Conservation (phyloP, 1,140 invertebrate species). For the Trichogramma pretiosum region DNA sequence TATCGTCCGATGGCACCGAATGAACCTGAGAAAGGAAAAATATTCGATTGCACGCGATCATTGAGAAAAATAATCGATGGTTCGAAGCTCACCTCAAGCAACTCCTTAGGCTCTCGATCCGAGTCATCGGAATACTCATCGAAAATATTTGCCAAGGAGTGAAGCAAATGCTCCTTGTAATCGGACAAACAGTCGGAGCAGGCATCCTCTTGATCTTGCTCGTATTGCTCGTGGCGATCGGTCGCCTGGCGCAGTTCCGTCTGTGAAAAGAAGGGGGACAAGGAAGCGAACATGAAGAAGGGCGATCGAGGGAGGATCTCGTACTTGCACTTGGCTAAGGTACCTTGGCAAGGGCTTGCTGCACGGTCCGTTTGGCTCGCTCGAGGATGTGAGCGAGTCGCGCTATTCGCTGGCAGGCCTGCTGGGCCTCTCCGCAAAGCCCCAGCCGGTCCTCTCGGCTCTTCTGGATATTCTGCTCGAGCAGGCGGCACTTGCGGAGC, state of each 20-base stretch:
- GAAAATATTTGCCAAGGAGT: no score
- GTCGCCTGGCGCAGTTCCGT: neutral
- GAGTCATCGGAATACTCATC: no score
- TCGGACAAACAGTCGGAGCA: constrained; percentile 19
- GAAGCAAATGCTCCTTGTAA: constrained; percentile 29
- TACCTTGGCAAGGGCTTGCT: constrained; percentile 50
- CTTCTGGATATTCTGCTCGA: constrained; percentile 53
- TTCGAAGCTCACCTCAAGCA: no score
- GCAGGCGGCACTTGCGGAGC: constrained; percentile 41
- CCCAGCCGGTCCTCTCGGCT: constrained; percentile 43
- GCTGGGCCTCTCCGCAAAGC: constrained; percentile 40
- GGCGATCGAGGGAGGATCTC: neutral
- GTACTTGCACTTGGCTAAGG: constrained; percentile 15
- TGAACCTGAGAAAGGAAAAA: neutral
- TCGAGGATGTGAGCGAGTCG: constrained; percentile 49
- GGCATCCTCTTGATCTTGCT: constrained; percentile 12
- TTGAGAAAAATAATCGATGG: no score
- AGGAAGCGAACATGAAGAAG: neutral
- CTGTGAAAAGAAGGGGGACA: no score
- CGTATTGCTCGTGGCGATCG: neutral
- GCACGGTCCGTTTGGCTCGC: constrained; percentile 50
- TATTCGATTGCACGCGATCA: neutral
- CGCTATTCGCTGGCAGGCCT: constrained; percentile 46
- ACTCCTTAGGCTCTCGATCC: no score
- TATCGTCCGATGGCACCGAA: neutral